Evolutionary conservation across 2,888 invertebrate genomes (phyloP).

Genomic region (Chromoteleia sp.): DNA sequence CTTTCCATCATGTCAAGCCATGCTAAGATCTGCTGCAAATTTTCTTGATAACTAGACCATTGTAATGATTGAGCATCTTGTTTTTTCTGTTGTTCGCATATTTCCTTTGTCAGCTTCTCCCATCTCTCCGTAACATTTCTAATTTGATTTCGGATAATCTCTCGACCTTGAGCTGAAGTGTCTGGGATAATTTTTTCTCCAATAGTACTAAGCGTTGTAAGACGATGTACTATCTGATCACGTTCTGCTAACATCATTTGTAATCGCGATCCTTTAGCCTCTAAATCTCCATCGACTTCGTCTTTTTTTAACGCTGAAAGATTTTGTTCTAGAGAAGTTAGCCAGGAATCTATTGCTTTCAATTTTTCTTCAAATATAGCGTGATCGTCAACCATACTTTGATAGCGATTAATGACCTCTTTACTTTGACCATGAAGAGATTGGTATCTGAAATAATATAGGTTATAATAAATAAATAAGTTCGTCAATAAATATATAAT

Average conservation of each 20-base stretch:
- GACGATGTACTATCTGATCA: constrained; percentile 93
- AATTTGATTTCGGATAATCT: constrained; percentile 94
- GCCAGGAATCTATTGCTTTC: constrained; percentile 91
- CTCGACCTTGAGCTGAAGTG: constrained; percentile 96
- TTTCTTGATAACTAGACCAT: constrained; percentile 94
- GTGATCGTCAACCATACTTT: constrained; percentile 93
- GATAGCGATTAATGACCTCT: constrained; percentile 94
- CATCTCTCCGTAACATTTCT: constrained; percentile 93
- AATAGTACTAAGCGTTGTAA: constrained; percentile 90
- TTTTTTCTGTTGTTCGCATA: constrained; percentile 93
- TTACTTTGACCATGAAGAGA: constrained; percentile 92
- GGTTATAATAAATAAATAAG: not conserved
- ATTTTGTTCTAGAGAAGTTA: constrained; percentile 90
- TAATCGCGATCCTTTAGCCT: constrained; percentile 89
- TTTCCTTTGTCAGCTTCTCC: constrained; percentile 94
- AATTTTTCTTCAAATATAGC: constrained; percentile 91
- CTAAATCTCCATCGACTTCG: constrained; percentile 86
- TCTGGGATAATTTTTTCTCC: constrained; percentile 97
- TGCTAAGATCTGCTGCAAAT: constrained; percentile 91
- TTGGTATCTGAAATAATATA: constrained; percentile 87
- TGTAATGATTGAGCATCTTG: constrained; percentile 93
- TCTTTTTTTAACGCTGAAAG: constrained; percentile 89
- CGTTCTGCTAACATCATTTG: constrained; percentile 91
- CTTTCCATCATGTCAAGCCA: constrained; percentile 96
- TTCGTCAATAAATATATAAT: not conserved